Conservation (phyloP, 2,113 vertebrate genomes). For the Perca fluviatilis region DNA sequence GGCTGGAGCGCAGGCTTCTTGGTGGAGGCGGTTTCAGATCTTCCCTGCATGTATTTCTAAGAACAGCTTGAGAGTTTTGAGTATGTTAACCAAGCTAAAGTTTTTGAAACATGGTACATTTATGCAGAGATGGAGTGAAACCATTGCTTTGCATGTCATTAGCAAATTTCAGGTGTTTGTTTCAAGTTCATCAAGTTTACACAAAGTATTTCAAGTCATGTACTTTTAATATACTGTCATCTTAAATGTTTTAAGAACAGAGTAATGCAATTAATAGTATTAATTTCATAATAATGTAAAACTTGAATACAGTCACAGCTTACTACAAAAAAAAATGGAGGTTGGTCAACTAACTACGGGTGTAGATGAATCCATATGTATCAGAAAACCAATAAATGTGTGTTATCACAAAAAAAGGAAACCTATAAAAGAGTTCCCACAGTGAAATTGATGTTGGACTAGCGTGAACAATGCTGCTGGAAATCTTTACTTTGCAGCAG, state of each 20-base stretch:
- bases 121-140: background rate
- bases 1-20: background rate
- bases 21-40: constrained; percentile 15
- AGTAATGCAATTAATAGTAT: background rate
- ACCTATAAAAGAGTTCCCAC: too few species aligned
- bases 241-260: background rate
- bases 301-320: too few species aligned
- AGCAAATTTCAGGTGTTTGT: background rate
- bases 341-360: too few species aligned
- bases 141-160: background rate
- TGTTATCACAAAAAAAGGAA: too few species aligned
- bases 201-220: background rate
- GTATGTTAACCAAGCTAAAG: constrained; percentile 15
- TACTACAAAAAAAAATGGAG: too few species aligned
- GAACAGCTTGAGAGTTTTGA: constrained; percentile 26
- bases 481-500: too few species aligned
- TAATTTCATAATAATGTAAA: background rate
- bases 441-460: too few species aligned
- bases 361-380: too few species aligned
- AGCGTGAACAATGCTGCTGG: too few species aligned
- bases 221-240: background rate
- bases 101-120: constrained; percentile 20
- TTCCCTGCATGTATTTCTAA: constrained; percentile 38
- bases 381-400: too few species aligned
- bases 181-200: background rate